A percentile compares a stretch with the other conserved stretches of the same genome.
These are phyloP conservation scores for Periphyllus acericola DNA, from an alignment of 2,888 invertebrate genomes.

Conservation along the genomic window DNA sequence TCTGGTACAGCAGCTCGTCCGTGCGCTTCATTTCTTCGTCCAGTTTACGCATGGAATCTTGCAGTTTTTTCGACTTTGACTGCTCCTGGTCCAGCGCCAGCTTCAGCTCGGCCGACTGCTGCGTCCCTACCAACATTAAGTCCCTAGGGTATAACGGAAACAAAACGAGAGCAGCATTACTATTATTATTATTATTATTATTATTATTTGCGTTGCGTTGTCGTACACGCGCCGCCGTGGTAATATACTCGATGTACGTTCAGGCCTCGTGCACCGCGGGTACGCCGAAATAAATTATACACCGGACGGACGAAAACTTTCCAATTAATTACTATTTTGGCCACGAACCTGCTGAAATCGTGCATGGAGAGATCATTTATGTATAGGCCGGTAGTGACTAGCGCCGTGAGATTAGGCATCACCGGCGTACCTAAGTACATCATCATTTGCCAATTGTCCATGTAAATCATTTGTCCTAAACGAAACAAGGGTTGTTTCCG, in stretches of 20 bases:
- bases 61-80: constrained; percentile 93
- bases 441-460: constrained; percentile 98
- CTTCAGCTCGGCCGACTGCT: constrained; percentile 96
- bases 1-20: constrained; percentile 95
- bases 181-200: background rate
- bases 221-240: background rate
- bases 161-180: constrained; percentile 39
- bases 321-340: background rate
- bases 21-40: constrained; percentile 96
- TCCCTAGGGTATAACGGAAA: constrained; percentile 73
- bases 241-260: background rate
- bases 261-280: background rate
- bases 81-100: constrained; percentile 95
- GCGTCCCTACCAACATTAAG: constrained; percentile 94
- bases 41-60: constrained; percentile 94
- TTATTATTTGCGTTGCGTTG: background rate
- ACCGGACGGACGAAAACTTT: background rate
- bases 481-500: background rate
- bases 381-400: constrained; percentile 92
- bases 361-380: constrained; percentile 99
- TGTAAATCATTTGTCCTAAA: constrained; percentile 96
- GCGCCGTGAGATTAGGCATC: constrained; percentile 92
- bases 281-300: background rate
- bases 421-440: constrained; percentile 97
- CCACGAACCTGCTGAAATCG: constrained; percentile 88